These are phyloP conservation scores for Temnothorax curvispinosus DNA, from an alignment of 1,140 invertebrate species.

Conservation along the genomic window DNA sequence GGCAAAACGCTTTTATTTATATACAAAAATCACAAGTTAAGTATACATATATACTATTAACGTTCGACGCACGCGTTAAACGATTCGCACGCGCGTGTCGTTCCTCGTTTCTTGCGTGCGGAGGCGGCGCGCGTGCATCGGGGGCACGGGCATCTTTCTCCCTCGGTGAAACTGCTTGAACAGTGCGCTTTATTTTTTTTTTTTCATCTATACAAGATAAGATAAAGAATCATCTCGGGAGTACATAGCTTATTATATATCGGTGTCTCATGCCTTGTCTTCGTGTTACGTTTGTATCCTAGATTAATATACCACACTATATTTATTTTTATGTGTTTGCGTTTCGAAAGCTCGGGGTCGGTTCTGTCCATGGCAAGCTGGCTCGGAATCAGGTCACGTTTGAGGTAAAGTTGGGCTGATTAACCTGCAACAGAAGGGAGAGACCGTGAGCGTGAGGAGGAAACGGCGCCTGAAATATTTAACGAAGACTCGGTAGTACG, in stretches of 20 bases:
- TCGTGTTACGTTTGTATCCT: constrained; percentile 69
- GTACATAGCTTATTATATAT: constrained; percentile 69
- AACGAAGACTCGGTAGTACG: background rate
- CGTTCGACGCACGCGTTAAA: constrained; percentile 65
- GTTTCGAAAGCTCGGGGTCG: constrained; percentile 74
- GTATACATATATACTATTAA: constrained; percentile 73
- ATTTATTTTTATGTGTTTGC: constrained; percentile 76
- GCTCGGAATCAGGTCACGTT: constrained; percentile 76
- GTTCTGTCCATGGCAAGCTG: constrained; percentile 76
- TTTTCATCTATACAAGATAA: constrained; percentile 69
- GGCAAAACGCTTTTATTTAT: constrained; percentile 81
- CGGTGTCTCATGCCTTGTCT: constrained; percentile 60
- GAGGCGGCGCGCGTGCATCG: constrained; percentile 64
- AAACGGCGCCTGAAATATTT: constrained; percentile 41
- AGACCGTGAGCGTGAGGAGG: constrained; percentile 18
- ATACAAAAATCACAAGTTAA: constrained; percentile 83
- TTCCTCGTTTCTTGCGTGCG: constrained; percentile 65
- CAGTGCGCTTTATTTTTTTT: constrained; percentile 64
- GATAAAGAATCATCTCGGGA: constrained; percentile 64
- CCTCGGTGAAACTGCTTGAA: constrained; percentile 65
- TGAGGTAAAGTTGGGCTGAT: constrained; percentile 71
- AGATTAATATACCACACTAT: constrained; percentile 79
- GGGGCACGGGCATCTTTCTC: constrained; percentile 59
- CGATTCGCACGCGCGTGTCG: constrained; percentile 51
- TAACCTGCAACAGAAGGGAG: constrained; percentile 67